Conservation (phyloP, 2,113 vertebrate genomes). For the Dascyllus trimaculatus region DNA sequence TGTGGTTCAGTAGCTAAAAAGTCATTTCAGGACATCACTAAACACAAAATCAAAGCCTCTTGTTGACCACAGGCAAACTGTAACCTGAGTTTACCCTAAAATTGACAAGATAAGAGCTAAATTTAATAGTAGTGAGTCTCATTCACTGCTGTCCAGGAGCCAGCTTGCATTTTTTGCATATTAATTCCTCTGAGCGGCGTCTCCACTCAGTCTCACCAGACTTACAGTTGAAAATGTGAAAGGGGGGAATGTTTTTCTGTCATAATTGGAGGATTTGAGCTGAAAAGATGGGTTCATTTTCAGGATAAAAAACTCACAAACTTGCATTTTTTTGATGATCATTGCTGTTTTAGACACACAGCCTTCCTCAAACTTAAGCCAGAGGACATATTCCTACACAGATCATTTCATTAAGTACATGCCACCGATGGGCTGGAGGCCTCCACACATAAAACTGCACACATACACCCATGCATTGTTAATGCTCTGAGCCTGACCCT, state of each 20-base stretch:
- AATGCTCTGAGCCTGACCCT: slow-evolving; percentile 56
- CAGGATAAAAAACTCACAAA: neutral
- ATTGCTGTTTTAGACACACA: neutral
- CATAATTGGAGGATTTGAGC: neutral
- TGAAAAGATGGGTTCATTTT: neutral
- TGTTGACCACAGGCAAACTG: neutral
- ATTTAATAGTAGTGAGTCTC: neutral
- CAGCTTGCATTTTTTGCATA: neutral
- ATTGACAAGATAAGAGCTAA: too few relatives aligned
- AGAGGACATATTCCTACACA: slow-evolving; percentile 7
- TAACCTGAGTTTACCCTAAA: too few relatives aligned
- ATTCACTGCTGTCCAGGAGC: too few relatives aligned
- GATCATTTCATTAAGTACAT: slow-evolving; percentile 31
- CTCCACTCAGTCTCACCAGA: too few relatives aligned
- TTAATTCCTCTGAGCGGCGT: neutral
- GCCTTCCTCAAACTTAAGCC: neutral
- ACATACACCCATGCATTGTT: slow-evolving; percentile 54
- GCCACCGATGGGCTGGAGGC: slow-evolving; percentile 10
- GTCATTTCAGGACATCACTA: neutral
- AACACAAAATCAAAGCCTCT: neutral
- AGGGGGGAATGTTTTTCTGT: neutral
- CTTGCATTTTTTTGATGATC: neutral
- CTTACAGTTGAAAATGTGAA: neutral
- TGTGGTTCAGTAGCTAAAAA: slow-evolving; percentile 20
- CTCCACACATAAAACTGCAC: slow-evolving; percentile 19